These are phyloP conservation scores for Chunga burmeisteri DNA, from an alignment of 2,113 vertebrate genomes.

Conservation along the genomic window DNA sequence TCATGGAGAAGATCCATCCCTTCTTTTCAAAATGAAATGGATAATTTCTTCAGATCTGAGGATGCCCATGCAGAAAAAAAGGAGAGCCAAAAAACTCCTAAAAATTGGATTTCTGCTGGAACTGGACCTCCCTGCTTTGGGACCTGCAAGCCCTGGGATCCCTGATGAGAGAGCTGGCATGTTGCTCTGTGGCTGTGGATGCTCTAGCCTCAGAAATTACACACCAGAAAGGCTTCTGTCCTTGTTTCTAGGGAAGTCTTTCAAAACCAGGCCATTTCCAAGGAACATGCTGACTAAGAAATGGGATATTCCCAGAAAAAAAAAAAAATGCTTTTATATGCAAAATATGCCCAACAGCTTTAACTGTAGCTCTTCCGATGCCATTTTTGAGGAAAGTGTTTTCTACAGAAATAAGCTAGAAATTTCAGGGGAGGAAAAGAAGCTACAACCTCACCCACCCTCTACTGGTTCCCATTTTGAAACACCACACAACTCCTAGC, in stretches of 20 bases:
- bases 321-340: background rate
- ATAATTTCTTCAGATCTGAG: background rate
- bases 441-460: background rate
- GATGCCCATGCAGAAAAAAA: background rate
- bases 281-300: background rate
- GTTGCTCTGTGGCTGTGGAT: background rate
- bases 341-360: background rate
- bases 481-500: background rate
- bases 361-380: background rate
- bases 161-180: background rate
- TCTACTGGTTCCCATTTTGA: background rate
- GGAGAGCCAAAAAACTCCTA: background rate
- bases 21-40: background rate
- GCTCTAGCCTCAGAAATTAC: background rate
- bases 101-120: background rate
- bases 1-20: background rate
- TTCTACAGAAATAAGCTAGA: background rate
- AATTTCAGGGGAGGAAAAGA: background rate
- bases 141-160: background rate
- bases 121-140: background rate
- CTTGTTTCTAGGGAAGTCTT: background rate
- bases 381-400: background rate
- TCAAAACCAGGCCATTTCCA: background rate
- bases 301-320: background rate
- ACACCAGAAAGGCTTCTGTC: background rate